Percentiles rank a stretch among this genome's conserved stretches.
Evolutionary conservation across 2,797 vertebrate genomes (phyloP).

Genomic region (Gymnothorax reevesii): DNA sequence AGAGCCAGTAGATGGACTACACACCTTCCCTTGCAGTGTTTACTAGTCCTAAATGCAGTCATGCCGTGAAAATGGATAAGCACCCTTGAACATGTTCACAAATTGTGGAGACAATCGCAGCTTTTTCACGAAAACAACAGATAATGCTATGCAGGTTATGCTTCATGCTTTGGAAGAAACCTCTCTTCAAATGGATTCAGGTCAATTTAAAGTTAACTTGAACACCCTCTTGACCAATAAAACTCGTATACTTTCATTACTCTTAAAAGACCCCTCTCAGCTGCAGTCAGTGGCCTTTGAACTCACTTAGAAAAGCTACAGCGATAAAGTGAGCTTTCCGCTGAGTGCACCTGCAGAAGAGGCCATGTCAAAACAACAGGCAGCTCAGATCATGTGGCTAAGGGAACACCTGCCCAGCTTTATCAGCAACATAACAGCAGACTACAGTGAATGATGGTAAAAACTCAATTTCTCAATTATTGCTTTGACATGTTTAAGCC

Average conservation of each 20-base stretch:
- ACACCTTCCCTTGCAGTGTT: slow-evolving; percentile 1
- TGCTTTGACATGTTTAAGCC: not conserved
- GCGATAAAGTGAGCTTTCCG: slow-evolving; percentile 39
- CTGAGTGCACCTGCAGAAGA: not conserved
- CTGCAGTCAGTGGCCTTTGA: slow-evolving; percentile 33
- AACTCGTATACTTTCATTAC: slow-evolving; percentile 64
- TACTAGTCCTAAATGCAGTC: slow-evolving; percentile 35
- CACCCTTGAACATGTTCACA: slow-evolving; percentile 47
- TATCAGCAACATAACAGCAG: not conserved
- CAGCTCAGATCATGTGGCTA: not conserved
- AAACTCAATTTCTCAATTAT: not conserved
- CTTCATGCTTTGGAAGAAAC: slow-evolving; percentile 30
- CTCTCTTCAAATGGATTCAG: slow-evolving; percentile 46
- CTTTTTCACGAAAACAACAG: slow-evolving; percentile 37
- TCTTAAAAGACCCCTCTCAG: slow-evolving; percentile 47
- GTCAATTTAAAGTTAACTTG: slow-evolving; percentile 40
- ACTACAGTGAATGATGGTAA: not conserved
- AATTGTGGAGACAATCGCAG: slow-evolving; percentile 38
- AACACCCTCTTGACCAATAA: slow-evolving; percentile 48
- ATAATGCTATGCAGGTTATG: not conserved
- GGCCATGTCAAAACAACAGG: slow-evolving; percentile 8
- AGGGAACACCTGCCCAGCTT: not conserved
- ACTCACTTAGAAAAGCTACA: slow-evolving; percentile 42
- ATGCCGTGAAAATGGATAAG: slow-evolving; percentile 60
- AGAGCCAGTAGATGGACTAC: not conserved